Percentiles rank a stretch among this genome's conserved stretches.
Evolutionary conservation across 2,113 vertebrate genomes (phyloP).

Genomic region (Pseudorhombus dupliciocellatus): DNA sequence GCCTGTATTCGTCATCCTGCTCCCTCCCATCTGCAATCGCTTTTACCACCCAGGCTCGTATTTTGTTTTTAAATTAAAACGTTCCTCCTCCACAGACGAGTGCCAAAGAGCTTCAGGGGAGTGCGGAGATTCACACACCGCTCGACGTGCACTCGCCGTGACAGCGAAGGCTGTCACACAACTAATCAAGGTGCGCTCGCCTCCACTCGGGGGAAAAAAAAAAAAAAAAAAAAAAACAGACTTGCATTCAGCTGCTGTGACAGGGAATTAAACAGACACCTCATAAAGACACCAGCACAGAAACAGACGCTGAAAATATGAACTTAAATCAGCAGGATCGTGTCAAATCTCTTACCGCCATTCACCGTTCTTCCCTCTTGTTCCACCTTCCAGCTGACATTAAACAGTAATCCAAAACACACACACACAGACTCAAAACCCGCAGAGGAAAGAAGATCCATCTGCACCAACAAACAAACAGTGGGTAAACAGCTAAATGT

Average conservation of each 20-base stretch:
- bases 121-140: neutral
- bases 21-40: conserved; percentile 10
- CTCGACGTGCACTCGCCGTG: neutral
- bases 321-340: neutral
- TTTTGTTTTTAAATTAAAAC: conserved; percentile 8
- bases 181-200: neutral
- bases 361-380: neutral
- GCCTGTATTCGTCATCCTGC: neutral
- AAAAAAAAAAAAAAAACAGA: too few species aligned
- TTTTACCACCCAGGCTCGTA: neutral
- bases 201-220: conserved; percentile 18
- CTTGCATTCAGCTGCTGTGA: neutral
- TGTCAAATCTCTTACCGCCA: neutral
- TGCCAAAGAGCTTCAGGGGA: neutral
- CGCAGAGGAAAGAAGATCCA: accelerated
- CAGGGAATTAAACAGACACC: too few species aligned
- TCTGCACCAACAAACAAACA: neutral
- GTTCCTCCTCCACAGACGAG: conserved; percentile 5
- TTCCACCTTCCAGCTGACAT: neutral
- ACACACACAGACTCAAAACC: neutral
- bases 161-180: neutral
- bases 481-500: neutral
- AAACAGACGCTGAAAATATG: neutral
- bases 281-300: too few species aligned
- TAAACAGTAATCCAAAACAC: neutral